Evolutionary conservation across 2,888 invertebrate species (phyloP).

Genomic region (Dicyrtomina minuta): DNA sequence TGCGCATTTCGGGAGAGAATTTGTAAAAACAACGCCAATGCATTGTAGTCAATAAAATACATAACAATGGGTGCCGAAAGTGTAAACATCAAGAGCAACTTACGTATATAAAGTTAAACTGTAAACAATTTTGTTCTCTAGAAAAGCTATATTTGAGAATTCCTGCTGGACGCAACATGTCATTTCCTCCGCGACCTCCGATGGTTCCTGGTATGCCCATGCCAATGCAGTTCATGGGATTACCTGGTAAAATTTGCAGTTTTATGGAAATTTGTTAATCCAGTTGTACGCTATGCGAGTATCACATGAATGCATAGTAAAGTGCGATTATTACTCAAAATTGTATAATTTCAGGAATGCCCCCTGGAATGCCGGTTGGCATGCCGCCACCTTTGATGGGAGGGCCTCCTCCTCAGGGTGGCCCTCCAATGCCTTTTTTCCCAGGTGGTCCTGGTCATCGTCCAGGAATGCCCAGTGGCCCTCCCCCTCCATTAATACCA

Average conservation of each 20-base stretch:
- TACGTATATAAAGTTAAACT: too few species aligned
- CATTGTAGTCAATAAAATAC: too few species aligned
- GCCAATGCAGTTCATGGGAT: conserved; percentile 28
- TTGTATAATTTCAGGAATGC: conserved; percentile 35
- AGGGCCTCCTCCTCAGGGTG: conserved; percentile 22
- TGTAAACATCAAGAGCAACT: too few species aligned
- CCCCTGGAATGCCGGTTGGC: conserved; percentile 43
- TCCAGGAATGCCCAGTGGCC: too few species aligned
- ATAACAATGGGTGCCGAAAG: too few species aligned
- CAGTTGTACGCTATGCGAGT: background rate
- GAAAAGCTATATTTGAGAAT: too few species aligned
- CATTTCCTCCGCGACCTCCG: conserved; percentile 82
- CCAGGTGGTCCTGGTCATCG: conserved; percentile 8
- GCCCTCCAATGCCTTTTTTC: conserved; percentile 19
- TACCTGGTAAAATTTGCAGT: conserved; percentile 21
- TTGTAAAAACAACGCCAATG: too few species aligned
- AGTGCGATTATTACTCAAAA: background rate
- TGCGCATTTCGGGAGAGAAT: too few species aligned
- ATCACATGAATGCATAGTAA: background rate
- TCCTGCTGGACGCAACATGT: too few species aligned
- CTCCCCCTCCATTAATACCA: conserved; percentile 6
- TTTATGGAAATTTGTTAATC: background rate
- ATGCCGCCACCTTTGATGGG: conserved; percentile 29
- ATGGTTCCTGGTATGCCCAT: conserved; percentile 63
- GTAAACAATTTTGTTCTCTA: too few species aligned